A percentile compares a stretch with the other conserved stretches of the same genome.
These are phyloP conservation scores for Nephrotoma flavescens DNA, from an alignment of 2,888 invertebrate genomes.

Conservation along the genomic window DNA sequence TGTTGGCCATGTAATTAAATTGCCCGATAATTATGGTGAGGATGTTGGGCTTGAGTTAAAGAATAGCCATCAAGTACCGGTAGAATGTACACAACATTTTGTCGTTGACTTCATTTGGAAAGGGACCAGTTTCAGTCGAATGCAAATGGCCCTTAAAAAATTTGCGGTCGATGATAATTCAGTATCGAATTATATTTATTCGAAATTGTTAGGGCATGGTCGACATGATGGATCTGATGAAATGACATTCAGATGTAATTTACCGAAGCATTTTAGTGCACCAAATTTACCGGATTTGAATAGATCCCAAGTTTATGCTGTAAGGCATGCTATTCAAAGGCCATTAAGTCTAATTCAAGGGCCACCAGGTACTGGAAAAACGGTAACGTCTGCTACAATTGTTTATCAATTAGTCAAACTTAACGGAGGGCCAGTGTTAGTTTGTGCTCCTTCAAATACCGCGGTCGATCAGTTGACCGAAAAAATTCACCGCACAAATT, in stretches of 20 bases:
- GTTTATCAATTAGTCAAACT: slow-evolving; percentile 96
- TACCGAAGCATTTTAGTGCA: slow-evolving; percentile 94
- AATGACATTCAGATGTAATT: slow-evolving; percentile 73
- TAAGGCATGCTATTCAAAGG: slow-evolving; percentile 92
- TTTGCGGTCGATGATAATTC: slow-evolving; percentile 95
- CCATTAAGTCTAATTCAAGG: slow-evolving; percentile 96
- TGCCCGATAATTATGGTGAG: slow-evolving; percentile 91
- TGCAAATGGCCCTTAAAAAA: slow-evolving; percentile 87
- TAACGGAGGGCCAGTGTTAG: slow-evolving; percentile 85
- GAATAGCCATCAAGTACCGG: slow-evolving; percentile 79
- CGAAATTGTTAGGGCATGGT: slow-evolving; percentile 86
- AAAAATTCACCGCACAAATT: slow-evolving; percentile 93
- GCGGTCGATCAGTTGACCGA: slow-evolving; percentile 98
- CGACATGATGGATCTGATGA: slow-evolving; percentile 93
- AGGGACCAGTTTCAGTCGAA: slow-evolving; percentile 94
- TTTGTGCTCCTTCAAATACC: slow-evolving; percentile 98
- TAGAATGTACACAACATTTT: slow-evolving; percentile 88
- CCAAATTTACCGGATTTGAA: slow-evolving; percentile 96
- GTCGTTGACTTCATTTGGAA: slow-evolving; percentile 99
- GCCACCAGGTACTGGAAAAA: slow-evolving; percentile 89
- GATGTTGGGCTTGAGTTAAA: slow-evolving; percentile 96
- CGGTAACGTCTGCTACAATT: slow-evolving; percentile 97
- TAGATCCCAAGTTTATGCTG: slow-evolving; percentile 93
- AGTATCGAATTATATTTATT: slow-evolving; percentile 96
- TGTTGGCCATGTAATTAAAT: slow-evolving; percentile 93